phyloP scores from a whole-genome alignment of 2,113 vertebrate genomes.

The Stigmatopora nigra region DNA sequence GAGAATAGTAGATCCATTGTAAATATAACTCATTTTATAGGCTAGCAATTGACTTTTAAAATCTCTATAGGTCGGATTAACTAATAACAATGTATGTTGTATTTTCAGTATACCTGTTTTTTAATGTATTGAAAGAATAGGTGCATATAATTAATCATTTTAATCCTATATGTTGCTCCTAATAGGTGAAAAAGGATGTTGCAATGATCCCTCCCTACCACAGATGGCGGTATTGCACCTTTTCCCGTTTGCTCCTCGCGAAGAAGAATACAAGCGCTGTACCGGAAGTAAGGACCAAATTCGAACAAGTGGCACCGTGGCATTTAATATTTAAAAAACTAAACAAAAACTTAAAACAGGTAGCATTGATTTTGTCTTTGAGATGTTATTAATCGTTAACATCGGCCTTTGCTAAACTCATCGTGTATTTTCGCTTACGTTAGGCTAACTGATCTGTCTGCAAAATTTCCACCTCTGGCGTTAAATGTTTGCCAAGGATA shows the following conservation, averaged over 20 bases:
- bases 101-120: too few relatives aligned
- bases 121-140: too few relatives aligned
- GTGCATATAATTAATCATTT: too few relatives aligned
- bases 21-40: too few relatives aligned
- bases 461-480: background rate
- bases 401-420: background rate
- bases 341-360: background rate
- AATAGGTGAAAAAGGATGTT: background rate
- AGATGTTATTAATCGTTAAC: too few relatives aligned
- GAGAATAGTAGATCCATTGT: too few relatives aligned
- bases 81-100: too few relatives aligned
- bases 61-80: too few relatives aligned
- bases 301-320: background rate
- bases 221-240: background rate
- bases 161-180: too few relatives aligned
- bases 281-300: background rate
- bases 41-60: too few relatives aligned
- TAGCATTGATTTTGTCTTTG: background rate
- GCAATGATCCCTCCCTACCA: background rate
- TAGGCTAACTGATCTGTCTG: background rate
- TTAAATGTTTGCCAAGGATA: background rate
- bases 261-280: background rate
- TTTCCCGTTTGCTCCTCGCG: background rate
- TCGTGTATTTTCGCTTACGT: background rate
- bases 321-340: background rate